Evolutionary conservation across 2,888 invertebrate species (phyloP).

Genomic region (Dryocosmus kuriphilus): DNA sequence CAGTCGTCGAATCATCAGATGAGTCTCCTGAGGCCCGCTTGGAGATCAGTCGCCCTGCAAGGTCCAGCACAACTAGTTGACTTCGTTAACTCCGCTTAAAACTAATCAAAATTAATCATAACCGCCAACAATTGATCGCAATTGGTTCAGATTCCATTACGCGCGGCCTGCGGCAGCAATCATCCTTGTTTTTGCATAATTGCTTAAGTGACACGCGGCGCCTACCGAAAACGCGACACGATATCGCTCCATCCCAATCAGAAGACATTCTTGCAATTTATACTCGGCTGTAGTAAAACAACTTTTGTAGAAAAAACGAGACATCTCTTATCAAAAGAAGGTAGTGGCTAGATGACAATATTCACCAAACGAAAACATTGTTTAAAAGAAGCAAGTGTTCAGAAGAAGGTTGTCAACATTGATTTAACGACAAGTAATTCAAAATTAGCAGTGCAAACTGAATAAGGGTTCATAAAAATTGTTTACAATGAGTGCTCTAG

Average conservation of each 20-base stretch:
- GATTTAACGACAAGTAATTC: too few species aligned
- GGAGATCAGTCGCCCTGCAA: slow-evolving; percentile 65
- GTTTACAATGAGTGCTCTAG: too few species aligned
- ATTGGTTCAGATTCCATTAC: slow-evolving; percentile 76
- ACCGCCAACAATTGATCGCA: slow-evolving; percentile 76
- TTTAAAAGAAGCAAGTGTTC: too few species aligned
- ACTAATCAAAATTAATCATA: slow-evolving; percentile 77
- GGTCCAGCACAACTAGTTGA: slow-evolving; percentile 69
- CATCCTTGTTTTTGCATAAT: slow-evolving; percentile 58
- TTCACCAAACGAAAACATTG: too few species aligned
- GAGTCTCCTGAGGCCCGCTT: slow-evolving; percentile 55
- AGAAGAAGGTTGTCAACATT: too few species aligned
- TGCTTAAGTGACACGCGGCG: slow-evolving; percentile 56
- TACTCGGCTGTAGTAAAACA: too few species aligned
- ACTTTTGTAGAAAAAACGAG: too few species aligned
- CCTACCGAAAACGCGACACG: slow-evolving; percentile 48
- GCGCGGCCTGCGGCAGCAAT: slow-evolving; percentile 59
- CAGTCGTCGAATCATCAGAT: slow-evolving; percentile 70
- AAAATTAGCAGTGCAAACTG: too few species aligned
- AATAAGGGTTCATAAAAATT: too few species aligned
- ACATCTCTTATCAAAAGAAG: too few species aligned
- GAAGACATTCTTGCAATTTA: neutral
- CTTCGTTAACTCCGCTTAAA: slow-evolving; percentile 74
- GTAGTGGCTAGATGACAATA: too few species aligned
- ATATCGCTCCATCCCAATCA: slow-evolving; percentile 9